Percentiles rank a stretch among this genome's conserved stretches.
These are phyloP conservation scores for Phrynosoma platyrhinos DNA, from an alignment of 2,113 vertebrate species.

Conservation along the genomic window DNA sequence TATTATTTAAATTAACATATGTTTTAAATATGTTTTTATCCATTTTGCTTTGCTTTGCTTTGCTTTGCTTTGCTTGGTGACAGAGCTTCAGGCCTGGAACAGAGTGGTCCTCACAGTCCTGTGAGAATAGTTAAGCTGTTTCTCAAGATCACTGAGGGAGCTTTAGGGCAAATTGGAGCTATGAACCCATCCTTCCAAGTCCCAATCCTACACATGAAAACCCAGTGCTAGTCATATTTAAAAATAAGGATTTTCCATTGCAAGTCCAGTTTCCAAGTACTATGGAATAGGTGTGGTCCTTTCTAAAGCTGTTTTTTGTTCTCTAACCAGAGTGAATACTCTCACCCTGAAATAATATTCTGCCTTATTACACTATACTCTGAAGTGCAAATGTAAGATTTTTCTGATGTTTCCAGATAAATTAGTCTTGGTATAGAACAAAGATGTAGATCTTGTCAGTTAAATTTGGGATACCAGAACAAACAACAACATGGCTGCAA, in stretches of 20 bases:
- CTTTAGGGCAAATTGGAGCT: not conserved
- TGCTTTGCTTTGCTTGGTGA: too few relatives aligned
- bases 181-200: not conserved
- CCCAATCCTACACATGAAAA: not conserved
- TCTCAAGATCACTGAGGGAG: not conserved
- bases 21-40: not conserved
- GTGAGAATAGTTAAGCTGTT: not conserved
- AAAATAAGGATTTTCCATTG: not conserved
- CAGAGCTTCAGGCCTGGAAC: not conserved
- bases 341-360: not conserved
- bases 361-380: not conserved
- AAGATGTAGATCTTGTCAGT: not conserved
- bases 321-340: not conserved
- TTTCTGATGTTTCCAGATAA: not conserved
- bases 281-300: not conserved
- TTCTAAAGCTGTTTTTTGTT: not conserved
- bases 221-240: not conserved
- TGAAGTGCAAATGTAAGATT: not conserved
- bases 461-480: conserved; percentile 15
- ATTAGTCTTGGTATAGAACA: not conserved
- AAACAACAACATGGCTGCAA: conserved; percentile 1
- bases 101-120: not conserved
- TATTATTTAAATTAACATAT: too few relatives aligned
- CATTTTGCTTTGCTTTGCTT: not conserved
- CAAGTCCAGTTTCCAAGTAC: not conserved